These are phyloP conservation scores for Eonycteris spelaea DNA, from an alignment of 2,113 vertebrate species.

Conservation along the genomic window DNA sequence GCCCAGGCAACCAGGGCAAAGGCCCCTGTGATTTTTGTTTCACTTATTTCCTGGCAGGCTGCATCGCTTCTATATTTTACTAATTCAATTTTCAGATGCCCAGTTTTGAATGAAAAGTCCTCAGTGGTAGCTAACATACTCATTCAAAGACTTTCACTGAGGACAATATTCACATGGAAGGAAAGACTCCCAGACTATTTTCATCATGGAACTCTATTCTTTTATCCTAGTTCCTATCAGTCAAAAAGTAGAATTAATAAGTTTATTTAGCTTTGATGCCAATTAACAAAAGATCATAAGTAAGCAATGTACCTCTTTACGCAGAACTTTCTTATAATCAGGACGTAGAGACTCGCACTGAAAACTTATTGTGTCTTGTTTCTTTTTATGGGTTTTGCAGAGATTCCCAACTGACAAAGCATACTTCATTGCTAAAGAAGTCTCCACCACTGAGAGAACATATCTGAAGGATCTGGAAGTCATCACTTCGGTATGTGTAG, in stretches of 20 bases:
- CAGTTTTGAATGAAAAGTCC: neutral
- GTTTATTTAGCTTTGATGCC: neutral
- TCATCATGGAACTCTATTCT: neutral
- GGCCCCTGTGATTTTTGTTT: neutral
- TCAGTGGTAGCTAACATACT: neutral
- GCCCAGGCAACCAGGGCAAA: neutral
- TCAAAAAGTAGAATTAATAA: neutral
- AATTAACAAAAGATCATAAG: neutral
- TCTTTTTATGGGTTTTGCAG: slow-evolving; percentile 80
- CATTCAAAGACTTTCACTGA: neutral
- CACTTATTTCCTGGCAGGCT: neutral
- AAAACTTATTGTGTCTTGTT: neutral
- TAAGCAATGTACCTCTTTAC: neutral
- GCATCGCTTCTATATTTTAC: neutral
- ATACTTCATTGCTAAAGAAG: slow-evolving; percentile 97
- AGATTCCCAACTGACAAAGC: slow-evolving; percentile 93
- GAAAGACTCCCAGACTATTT: neutral
- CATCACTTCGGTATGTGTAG: slow-evolving; percentile 90
- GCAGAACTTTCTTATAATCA: neutral
- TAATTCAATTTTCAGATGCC: neutral
- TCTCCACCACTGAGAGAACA: slow-evolving; percentile 93
- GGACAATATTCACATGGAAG: neutral
- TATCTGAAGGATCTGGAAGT: slow-evolving; percentile 98
- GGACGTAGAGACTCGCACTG: neutral
- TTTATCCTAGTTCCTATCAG: neutral